phyloP scores from a whole-genome alignment of 2,113 vertebrate species.

The Pterophyllum scalare region DNA sequence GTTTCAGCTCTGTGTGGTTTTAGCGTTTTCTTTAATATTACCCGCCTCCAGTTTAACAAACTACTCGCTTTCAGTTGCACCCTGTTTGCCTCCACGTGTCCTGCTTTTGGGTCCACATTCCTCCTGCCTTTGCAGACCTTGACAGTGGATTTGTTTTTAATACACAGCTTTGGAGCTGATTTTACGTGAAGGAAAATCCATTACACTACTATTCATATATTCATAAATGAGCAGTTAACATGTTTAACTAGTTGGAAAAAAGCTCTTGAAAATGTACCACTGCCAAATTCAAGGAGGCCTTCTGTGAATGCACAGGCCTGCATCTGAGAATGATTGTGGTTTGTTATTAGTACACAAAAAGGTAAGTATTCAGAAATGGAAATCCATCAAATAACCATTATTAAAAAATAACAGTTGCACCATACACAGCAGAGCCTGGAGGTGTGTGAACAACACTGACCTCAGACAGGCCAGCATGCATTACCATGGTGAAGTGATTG shows the following conservation, averaged over 20 bases:
- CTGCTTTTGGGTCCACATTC: no score
- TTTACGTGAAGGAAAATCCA: neutral
- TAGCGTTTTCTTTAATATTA: no score
- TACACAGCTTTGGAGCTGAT: neutral
- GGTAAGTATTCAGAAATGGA: neutral
- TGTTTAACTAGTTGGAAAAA: neutral
- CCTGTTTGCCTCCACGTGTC: no score
- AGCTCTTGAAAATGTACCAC: neutral
- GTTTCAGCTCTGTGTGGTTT: no score
- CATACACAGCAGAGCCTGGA: neutral
- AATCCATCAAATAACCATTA: neutral
- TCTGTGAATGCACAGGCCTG: neutral
- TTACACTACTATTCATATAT: neutral
- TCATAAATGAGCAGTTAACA: neutral
- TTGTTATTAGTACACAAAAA: no score
- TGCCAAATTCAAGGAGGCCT: no score
- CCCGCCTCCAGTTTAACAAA: no score
- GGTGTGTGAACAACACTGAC: conserved; percentile 6
- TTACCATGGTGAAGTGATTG: no score
- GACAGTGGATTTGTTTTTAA: neutral
- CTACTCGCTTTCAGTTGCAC: no score
- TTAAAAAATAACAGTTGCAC: neutral
- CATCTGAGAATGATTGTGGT: neutral
- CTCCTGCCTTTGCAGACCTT: no score
- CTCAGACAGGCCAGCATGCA: neutral